Evolutionary conservation across 1,140 invertebrate species (phyloP), one percentile per base, ranked within the genome.

Genomic region (Pomacea maculata): DNA sequence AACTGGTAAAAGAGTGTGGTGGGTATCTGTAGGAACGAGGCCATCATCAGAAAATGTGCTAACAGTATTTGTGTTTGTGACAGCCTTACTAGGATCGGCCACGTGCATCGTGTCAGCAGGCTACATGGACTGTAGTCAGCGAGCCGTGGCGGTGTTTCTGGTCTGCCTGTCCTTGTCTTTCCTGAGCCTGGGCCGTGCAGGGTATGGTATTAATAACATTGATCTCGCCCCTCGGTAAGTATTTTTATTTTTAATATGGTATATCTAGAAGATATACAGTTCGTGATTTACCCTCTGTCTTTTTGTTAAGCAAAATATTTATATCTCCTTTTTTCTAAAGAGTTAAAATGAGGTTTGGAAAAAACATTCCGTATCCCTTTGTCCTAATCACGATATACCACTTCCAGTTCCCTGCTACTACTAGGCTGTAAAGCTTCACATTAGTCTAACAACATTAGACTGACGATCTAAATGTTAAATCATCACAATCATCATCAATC

Each of bases 201-300:
- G 95, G 74, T 96, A 84, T 87, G 95, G 95, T 86, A 95, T 96
- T 3, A 96, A 96, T 91, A 95, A 96, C 87, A 90, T 97, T 86
- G 95, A 97, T 88, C 94, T 97, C 82, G 96, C 96, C 12, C 82
- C 84, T n/a, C 85, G 81, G 72, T 89, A 87, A 63, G 75, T 78
- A 14, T 7, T 70, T 70, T 70, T 5, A 12, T 1, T 15, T 15
- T n/a, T n/a, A n/a, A n/a, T n/a, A n/a, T n/a, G n/a, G n/a, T n/a
- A n/a, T n/a, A n/a, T n/a, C n/a, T n/a, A n/a, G n/a, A n/a, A n/a
- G n/a, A n/a, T n/a, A n/a, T n/a, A n/a, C n/a, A n/a, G n/a, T n/a
- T n/a, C n/a, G n/a, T n/a, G n/a, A n/a, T n/a, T n/a, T n/a, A n/a
- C n/a, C n/a, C n/a, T n/a, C n/a, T n/a, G n/a, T n/a, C n/a, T n/a